Percentiles rank a stretch among this genome's conserved stretches.
Evolutionary conservation across 2,888 invertebrate species (phyloP).

Genomic region (Mesorhabditis belari): DNA sequence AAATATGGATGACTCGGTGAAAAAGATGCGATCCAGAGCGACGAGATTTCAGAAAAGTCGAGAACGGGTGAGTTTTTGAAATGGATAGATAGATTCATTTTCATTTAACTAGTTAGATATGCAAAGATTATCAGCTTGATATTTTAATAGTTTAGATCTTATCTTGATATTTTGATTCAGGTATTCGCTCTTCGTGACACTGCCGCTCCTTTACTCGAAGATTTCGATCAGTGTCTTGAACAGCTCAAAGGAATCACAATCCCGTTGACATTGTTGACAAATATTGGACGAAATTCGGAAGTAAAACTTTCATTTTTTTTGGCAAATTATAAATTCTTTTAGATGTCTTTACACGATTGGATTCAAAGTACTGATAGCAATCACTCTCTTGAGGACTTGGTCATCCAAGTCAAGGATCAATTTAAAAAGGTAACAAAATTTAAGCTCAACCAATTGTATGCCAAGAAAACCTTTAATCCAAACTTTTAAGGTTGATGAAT

Average conservation of each 20-base stretch:
- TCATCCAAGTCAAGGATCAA: slow-evolving; percentile 21
- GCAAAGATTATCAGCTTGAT: background rate
- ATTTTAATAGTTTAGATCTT: background rate
- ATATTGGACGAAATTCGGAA: background rate
- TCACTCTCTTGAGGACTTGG: slow-evolving; percentile 20
- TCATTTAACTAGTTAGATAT: background rate
- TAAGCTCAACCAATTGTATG: slow-evolving; percentile 16
- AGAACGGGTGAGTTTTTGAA: slow-evolving; percentile 8
- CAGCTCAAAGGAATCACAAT: slow-evolving; percentile 28
- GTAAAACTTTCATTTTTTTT: background rate
- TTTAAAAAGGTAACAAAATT: slow-evolving; percentile 11
- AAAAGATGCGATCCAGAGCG: slow-evolving; percentile 18
- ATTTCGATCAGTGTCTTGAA: slow-evolving; percentile 37
- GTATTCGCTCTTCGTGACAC: slow-evolving; percentile 17
- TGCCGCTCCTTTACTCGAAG: slow-evolving; percentile 21
- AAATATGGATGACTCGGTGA: slow-evolving; percentile 38
- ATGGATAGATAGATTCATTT: background rate
- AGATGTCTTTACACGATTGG: slow-evolving; percentile 44
- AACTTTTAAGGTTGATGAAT: slow-evolving; percentile 2
- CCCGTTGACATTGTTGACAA: background rate
- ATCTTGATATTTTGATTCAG: slow-evolving; percentile 1
- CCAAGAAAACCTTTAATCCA: slow-evolving; percentile 6
- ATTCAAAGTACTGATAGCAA: slow-evolving; percentile 35
- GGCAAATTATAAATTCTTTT: too few relatives aligned
- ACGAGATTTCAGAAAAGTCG: slow-evolving; percentile 12